A percentile compares a stretch with the other conserved stretches of the same genome.
Conservation (phyloP, 1,140 invertebrate species). For the Macrobrachium rosenbergii region DNA sequence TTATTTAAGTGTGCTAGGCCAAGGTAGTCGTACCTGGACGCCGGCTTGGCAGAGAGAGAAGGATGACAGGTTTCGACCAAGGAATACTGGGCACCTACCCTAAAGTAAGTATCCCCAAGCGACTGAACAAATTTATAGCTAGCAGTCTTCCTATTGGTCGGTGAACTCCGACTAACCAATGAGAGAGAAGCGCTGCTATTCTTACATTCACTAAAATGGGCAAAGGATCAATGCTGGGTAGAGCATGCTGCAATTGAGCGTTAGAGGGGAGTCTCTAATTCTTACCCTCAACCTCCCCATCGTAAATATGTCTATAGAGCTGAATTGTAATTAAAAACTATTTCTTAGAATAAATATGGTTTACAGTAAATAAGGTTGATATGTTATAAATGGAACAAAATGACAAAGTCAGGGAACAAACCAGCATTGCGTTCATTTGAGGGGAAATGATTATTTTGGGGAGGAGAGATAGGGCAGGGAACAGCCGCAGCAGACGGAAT, state of each 20-base stretch:
- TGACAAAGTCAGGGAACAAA: no score
- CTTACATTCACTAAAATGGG: background rate
- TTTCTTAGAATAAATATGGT: background rate
- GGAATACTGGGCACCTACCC: background rate
- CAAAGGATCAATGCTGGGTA: conserved; percentile 16
- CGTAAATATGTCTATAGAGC: background rate
- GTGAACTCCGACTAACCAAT: no score
- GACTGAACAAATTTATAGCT: no score
- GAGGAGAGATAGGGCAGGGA: background rate
- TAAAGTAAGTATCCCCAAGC: no score
- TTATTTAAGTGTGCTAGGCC: background rate
- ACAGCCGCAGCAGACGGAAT: background rate
- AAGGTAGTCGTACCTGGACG: conserved; percentile 55
- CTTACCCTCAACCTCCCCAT: conserved; percentile 42
- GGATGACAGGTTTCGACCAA: conserved; percentile 7
- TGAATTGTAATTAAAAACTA: background rate
- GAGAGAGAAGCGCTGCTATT: no score
- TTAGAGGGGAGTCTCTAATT: conserved; percentile 40
- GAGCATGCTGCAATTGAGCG: conserved; percentile 30
- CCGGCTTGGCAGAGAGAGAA: conserved; percentile 53
- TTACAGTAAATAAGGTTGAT: no score
- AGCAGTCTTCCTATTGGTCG: no score
- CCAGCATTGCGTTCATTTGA: background rate
- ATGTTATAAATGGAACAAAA: no score
- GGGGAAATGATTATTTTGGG: background rate